Base-by-base conservation (phyloP, 1,140 invertebrate genomes). In the Monochamus saltuarius region DNA sequence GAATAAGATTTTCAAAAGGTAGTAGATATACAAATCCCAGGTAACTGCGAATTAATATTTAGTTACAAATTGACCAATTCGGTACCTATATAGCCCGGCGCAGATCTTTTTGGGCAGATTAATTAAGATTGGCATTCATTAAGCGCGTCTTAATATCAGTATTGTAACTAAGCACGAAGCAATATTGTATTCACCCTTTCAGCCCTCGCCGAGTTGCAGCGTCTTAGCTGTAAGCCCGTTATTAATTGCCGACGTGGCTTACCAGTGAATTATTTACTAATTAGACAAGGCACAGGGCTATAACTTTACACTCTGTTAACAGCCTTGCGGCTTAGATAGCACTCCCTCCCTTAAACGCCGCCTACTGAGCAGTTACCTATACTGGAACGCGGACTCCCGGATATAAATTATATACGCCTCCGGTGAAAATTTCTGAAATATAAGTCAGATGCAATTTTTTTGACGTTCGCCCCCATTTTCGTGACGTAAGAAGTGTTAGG, bases 181-280 rank as follows among this genome's bases (percentile, higher is more conserved):
- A 53, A 53, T 51, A 42, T 59, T 29, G 8, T 60, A 62, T 66
- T 69, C 61, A 59, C 59, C 64, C 59, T 46, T 16, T 42, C 38
- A 67, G 67, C 65, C 64, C 67, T 66, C 64, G 50, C 53, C 37
- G 43, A 47, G 56, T 55, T 56, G 61, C 47, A 61, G 58, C 59
- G 39, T 67, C 66, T 72, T 67, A 67, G 59, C 56, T 47, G 56
- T 62, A 67, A 65, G 64, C 59, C 64, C 56, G 64, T 72, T 73
- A 75, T 75, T 75, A 75, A 75, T 75, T 73, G 73, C 72, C 67
- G 69, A 62, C 67, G 73, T 66, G 73, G 72, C 73, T 75, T 73
- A 71, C 73, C 73, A 75, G 70, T 75, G 70, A 75, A 75, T 75
- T 75, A 75, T 75, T 75, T 72, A 75, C 73, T 75, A 75, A 75